A percentile compares a stretch with the other conserved stretches of the same genome.
These are phyloP conservation scores for Amblyraja radiata DNA, from an alignment of 2,797 vertebrate species.

Conservation along the genomic window DNA sequence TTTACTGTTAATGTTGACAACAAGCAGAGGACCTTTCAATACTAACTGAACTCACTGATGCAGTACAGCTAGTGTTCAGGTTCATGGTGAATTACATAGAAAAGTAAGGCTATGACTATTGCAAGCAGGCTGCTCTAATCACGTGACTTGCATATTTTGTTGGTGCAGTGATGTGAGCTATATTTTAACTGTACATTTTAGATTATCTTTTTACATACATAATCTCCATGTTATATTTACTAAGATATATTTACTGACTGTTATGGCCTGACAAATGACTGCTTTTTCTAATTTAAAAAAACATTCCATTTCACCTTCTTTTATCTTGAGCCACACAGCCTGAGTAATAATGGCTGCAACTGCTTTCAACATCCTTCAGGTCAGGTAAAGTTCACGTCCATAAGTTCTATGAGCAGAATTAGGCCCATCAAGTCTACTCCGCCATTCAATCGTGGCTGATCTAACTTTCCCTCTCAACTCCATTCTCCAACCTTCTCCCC, in stretches of 20 bases:
- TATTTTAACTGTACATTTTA: neutral
- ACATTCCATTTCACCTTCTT: neutral
- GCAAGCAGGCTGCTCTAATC: neutral
- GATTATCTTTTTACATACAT: conserved; percentile 5
- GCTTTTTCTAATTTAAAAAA: neutral
- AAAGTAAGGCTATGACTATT: neutral
- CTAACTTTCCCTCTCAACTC: too few species aligned
- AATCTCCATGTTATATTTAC: neutral
- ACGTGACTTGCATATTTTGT: neutral
- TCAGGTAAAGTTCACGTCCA: neutral
- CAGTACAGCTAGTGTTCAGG: neutral
- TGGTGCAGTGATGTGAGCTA: neutral
- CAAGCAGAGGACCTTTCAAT: neutral
- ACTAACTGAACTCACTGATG: neutral
- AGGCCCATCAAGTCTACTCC: too few species aligned
- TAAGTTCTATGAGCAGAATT: too few species aligned
- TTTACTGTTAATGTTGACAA: neutral
- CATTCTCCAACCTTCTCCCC: too few species aligned
- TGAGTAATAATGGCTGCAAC: neutral
- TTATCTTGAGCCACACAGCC: neutral
- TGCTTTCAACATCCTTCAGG: neutral
- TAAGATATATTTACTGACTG: neutral
- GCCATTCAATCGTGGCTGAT: too few species aligned
- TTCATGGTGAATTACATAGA: neutral
- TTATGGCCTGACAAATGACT: neutral